These are phyloP conservation scores for Diachasmimorpha longicaudata DNA, from an alignment of 1,140 invertebrate genomes.

Conservation along the genomic window DNA sequence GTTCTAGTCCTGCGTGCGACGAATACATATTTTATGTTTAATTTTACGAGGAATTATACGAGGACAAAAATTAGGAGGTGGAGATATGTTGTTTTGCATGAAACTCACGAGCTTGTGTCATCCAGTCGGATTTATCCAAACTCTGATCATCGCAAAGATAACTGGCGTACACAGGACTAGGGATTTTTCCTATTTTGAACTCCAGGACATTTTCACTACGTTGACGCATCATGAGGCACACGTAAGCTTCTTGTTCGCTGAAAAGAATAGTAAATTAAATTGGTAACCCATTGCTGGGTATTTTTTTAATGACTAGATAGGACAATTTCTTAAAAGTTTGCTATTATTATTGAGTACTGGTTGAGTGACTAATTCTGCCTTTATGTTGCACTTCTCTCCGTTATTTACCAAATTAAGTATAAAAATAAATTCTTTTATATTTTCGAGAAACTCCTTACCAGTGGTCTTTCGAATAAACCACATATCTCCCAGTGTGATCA, in stretches of 20 bases:
- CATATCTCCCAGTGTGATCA: slow-evolving; percentile 52
- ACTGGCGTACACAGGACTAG: slow-evolving; percentile 46
- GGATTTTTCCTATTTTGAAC: slow-evolving; percentile 59
- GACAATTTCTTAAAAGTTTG: no score
- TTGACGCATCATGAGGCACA: slow-evolving; percentile 70
- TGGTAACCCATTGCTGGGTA: not conserved
- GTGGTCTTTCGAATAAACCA: slow-evolving; percentile 57
- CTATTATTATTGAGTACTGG: no score
- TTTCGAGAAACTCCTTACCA: slow-evolving; percentile 41
- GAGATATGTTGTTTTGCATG: not conserved
- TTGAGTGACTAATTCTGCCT: no score
- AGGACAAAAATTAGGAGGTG: not conserved
- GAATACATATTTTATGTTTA: slow-evolving; percentile 15
- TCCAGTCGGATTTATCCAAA: slow-evolving; percentile 63
- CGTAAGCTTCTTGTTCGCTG: slow-evolving; percentile 71
- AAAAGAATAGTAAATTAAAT: slow-evolving; percentile 19
- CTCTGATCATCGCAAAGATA: slow-evolving; percentile 57
- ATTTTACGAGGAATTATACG: not conserved
- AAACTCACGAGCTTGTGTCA: slow-evolving; percentile 68
- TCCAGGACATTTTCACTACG: slow-evolving; percentile 72
- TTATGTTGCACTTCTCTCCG: no score
- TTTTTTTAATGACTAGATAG: no score
- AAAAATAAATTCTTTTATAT: no score
- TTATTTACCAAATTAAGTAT: not conserved
- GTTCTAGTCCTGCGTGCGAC: slow-evolving; percentile 57